Evolutionary conservation across 2,888 invertebrate species (phyloP), one percentile per base, ranked within the genome.

Genomic region (Trichogramma evanescens): DNA sequence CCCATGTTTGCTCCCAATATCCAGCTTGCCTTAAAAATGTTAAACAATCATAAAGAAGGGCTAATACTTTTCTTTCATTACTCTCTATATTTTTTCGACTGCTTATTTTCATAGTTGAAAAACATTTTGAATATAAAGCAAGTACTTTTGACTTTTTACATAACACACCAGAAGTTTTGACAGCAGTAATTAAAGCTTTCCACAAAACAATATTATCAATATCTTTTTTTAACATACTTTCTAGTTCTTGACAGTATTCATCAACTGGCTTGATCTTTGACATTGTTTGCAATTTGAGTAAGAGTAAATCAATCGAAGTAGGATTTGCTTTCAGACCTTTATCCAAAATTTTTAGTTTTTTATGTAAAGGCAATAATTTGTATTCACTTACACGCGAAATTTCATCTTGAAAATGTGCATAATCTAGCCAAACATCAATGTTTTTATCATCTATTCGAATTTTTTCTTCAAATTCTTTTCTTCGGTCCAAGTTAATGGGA

Each of bases 1-100:
- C 85, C 83, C 88, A 88, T 70, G 91, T 83, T 70, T 85, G 85
- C 78, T 91, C 91, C 82, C 86, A 86, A 61, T 89, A 81, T 1
- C 89, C 89, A 6, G 86, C 84, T 70, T 90, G 89, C 56, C 86
- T 82, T 26, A 88, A 72, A 71, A 87, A 88, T 52, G 74, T 72
- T 39, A 78, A 83, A 71, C 81, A 83, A 72, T 80, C 83, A 65
- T 82, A 81, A 54, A 83, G 69, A 74, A 83, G 71, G 50, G 69
- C 71, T 69, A 78, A 65, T 50, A 76, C 59, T 63, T 70, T 68
- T 58, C 67, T 61, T 49, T 77, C 77, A 48, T 71, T 73, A n/a
- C 65, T 50, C 51, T 67, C 63, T 10, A 72, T 67, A 63, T 68
- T 69, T 26, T 66, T 66, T 61, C 71, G 70, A 2, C 71, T 66